These are phyloP conservation scores for Notolepis coatsorum DNA, from an alignment of 2,797 vertebrate genomes.

Conservation along the genomic window DNA sequence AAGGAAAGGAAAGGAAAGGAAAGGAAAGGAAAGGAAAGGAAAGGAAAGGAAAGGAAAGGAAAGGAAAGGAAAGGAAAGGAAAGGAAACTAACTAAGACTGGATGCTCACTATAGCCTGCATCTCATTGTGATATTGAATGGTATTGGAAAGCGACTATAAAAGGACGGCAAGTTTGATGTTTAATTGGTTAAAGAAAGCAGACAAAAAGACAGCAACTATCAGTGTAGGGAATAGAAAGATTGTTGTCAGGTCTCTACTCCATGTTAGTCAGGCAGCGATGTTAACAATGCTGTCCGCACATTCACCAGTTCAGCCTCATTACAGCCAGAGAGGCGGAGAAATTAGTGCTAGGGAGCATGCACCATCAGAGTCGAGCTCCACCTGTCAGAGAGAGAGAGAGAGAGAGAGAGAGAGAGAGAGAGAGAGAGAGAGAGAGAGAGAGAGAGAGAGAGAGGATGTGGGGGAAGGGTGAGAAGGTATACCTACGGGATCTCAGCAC, in stretches of 20 bases:
- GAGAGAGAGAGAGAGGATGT: not conserved
- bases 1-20: no score
- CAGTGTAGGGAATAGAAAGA: conserved; percentile 2
- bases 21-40: no score
- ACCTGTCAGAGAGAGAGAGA: conserved; percentile 71
- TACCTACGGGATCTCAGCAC: conserved; percentile 33
- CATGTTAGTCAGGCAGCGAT: conserved; percentile 73
- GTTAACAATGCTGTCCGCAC: conserved; percentile 81
- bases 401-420: conserved; percentile 42
- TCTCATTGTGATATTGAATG: not conserved
- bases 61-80: no score
- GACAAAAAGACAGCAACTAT: conserved; percentile 57
- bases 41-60: no score
- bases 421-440: not conserved
- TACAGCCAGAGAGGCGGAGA: conserved; percentile 79
- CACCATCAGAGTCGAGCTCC: conserved; percentile 59
- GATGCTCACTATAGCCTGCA: no score
- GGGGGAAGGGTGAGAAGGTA: conserved; percentile 50
- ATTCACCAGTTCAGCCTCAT: conserved; percentile 83
- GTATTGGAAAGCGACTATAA: not conserved
- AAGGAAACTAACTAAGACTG: no score
- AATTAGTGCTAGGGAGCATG: conserved; percentile 74
- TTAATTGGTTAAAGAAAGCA: conserved; percentile 74
- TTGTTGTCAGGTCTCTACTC: conserved; percentile 58
- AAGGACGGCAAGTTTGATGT: conserved; percentile 64